These are phyloP conservation scores for Paramormyrops hopkinsi DNA, from an alignment of 2,797 vertebrate genomes.

Conservation along the genomic window DNA sequence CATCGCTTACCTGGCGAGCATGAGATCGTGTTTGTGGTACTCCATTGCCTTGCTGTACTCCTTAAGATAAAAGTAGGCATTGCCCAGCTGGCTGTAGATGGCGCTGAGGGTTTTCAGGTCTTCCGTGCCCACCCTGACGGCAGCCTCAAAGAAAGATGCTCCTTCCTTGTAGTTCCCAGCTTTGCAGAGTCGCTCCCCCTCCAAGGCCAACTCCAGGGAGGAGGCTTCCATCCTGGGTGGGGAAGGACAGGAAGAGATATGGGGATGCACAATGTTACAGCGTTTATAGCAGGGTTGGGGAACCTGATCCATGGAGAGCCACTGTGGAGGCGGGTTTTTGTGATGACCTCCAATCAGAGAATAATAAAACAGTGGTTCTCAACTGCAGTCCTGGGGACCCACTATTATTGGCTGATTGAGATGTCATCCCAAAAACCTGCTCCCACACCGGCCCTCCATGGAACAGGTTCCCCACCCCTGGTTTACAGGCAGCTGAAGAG, in stretches of 20 bases:
- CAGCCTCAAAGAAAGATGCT: conserved; percentile 87
- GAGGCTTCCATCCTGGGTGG: conserved; percentile 88
- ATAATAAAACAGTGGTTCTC: not conserved
- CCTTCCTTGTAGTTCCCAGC: conserved; percentile 88
- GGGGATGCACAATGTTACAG: not conserved
- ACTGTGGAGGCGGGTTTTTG: not conserved
- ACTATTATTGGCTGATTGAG: not conserved
- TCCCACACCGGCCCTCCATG: not conserved
- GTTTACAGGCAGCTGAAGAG: not conserved
- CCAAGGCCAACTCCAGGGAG: conserved; percentile 87
- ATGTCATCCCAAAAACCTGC: not conserved
- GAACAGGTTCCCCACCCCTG: not conserved
- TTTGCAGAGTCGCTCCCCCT: conserved; percentile 91
- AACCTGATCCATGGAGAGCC: not conserved
- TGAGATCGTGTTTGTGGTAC: conserved; percentile 90
- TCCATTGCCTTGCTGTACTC: conserved; percentile 88
- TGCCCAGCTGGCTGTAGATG: conserved; percentile 97
- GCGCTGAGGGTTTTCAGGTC: conserved; percentile 96
- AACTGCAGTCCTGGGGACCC: not conserved
- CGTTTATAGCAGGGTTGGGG: not conserved
- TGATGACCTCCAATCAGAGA: not conserved
- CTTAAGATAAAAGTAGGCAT: conserved; percentile 96
- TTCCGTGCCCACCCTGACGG: conserved; percentile 91
- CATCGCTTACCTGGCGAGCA: conserved; percentile 74
- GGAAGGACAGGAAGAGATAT: not conserved